Conservation (phyloP, 2,888 invertebrate species). For the Sphaerophoria rueppellii region DNA sequence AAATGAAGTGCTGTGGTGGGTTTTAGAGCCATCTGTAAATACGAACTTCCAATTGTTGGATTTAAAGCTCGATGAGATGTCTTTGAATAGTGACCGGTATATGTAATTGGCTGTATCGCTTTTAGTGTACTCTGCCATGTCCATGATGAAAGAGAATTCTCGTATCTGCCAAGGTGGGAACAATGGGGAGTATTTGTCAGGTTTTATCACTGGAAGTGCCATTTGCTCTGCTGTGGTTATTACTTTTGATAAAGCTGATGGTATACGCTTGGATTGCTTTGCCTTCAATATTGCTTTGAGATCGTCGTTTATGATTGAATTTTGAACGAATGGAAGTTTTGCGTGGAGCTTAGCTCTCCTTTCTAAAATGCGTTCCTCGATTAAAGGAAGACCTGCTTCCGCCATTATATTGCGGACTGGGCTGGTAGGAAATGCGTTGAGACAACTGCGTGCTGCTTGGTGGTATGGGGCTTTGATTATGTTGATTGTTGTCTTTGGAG, state of each 20-base stretch:
- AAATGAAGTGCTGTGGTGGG: neutral
- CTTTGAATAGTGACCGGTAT: neutral
- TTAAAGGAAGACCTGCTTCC: neutral
- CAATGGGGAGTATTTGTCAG: neutral
- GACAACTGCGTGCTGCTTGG: neutral
- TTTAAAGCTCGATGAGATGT: neutral
- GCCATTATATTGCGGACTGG: neutral
- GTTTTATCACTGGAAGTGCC: neutral
- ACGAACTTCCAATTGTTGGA: conserved; percentile 5
- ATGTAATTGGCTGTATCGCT: neutral
- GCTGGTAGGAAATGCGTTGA: neutral
- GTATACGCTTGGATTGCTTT: neutral
- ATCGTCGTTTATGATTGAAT: neutral
- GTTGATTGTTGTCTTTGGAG: neutral
- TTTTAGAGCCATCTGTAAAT: neutral
- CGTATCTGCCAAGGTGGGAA: neutral
- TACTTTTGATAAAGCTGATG: neutral
- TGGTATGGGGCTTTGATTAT: neutral
- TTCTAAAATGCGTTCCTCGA: neutral
- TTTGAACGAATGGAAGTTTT: neutral
- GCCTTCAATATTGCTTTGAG: neutral
- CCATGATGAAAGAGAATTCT: neutral
- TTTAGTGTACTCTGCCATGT: neutral
- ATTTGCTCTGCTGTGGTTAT: neutral
- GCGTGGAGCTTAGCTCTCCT: neutral